phyloP scores from a whole-genome alignment of 1,140 invertebrate genomes.

The Pseudachorutes palmiensis region DNA sequence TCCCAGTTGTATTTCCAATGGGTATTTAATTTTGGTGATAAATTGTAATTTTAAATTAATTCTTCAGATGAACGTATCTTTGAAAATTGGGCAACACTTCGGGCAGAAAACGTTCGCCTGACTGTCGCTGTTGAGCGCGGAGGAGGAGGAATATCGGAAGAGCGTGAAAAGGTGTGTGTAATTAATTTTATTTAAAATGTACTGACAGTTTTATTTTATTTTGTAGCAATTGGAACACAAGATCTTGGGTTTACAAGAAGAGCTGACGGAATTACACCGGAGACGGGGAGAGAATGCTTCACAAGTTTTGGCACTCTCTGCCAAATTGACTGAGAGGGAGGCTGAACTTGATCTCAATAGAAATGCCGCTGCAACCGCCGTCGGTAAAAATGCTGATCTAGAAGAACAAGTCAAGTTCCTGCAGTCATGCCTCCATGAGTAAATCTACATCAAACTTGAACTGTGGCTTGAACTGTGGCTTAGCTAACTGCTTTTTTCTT shows the following conservation, averaged over 20 bases:
- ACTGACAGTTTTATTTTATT: background rate
- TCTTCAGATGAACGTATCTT: slow-evolving; percentile 76
- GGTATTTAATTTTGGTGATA: background rate
- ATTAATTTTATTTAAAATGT: background rate
- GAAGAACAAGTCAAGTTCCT: slow-evolving; percentile 34
- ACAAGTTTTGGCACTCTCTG: slow-evolving; percentile 82
- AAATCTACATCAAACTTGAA: slow-evolving; percentile 12
- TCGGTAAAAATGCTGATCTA: slow-evolving; percentile 30
- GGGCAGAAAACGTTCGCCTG: slow-evolving; percentile 72
- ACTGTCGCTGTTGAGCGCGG: slow-evolving; percentile 65
- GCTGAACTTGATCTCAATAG: slow-evolving; percentile 47
- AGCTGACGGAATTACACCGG: slow-evolving; percentile 79
- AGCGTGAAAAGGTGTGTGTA: slow-evolving; percentile 45
- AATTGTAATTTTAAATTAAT: background rate
- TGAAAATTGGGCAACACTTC: slow-evolving; percentile 66
- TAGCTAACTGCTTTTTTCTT: too few relatives aligned
- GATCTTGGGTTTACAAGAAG: slow-evolving; percentile 76
- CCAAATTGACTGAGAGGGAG: slow-evolving; percentile 74
- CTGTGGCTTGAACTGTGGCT: too few relatives aligned
- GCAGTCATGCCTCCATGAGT: slow-evolving; percentile 29
- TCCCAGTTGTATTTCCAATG: background rate
- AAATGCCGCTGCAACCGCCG: slow-evolving; percentile 20
- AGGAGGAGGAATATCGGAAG: slow-evolving; percentile 47
- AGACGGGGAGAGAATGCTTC: slow-evolving; percentile 85
- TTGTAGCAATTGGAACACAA: slow-evolving; percentile 63